These are phyloP conservation scores for Thereva unica DNA, from an alignment of 2,888 invertebrate species.

Conservation along the genomic window DNA sequence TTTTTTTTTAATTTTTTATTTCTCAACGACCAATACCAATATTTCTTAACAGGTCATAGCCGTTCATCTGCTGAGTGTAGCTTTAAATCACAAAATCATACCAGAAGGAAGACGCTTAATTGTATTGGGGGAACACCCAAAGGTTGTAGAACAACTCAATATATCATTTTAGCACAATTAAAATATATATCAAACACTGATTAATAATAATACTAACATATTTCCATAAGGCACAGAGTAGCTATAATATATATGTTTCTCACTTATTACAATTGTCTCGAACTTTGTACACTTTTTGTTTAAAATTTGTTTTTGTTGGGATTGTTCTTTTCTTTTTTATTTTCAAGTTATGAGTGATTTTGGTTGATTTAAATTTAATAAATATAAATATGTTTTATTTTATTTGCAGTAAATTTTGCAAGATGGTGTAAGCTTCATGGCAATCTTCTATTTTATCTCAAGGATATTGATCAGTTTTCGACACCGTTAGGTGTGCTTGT, in stretches of 20 bases:
- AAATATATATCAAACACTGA: not conserved
- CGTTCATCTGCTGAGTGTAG: constrained; percentile 22
- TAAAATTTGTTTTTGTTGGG: no score
- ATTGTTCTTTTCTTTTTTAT: no score
- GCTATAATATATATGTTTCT: no score
- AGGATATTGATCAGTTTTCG: constrained; percentile 85
- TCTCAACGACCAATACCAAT: not conserved
- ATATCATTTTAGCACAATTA: constrained; percentile 11
- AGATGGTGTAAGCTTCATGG: constrained; percentile 91
- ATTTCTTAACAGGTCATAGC: constrained; percentile 21
- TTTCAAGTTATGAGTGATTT: not conserved
- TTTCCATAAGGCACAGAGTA: no score
- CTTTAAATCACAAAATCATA: constrained; percentile 29
- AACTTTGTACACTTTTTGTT: no score
- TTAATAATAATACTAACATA: no score
- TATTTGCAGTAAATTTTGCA: constrained; percentile 70
- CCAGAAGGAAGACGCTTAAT: constrained; percentile 44
- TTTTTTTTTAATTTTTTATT: not conserved
- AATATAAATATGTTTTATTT: not conserved
- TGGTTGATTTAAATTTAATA: constrained; percentile 22
- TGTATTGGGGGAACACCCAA: constrained; percentile 45
- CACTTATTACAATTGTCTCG: no score
- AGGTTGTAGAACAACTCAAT: constrained; percentile 42
- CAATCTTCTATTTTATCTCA: constrained; percentile 91
- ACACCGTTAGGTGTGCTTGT: constrained; percentile 87